These are phyloP conservation scores for Stegodyphus dumicola DNA, from an alignment of 1,140 invertebrate species.

Conservation along the genomic window DNA sequence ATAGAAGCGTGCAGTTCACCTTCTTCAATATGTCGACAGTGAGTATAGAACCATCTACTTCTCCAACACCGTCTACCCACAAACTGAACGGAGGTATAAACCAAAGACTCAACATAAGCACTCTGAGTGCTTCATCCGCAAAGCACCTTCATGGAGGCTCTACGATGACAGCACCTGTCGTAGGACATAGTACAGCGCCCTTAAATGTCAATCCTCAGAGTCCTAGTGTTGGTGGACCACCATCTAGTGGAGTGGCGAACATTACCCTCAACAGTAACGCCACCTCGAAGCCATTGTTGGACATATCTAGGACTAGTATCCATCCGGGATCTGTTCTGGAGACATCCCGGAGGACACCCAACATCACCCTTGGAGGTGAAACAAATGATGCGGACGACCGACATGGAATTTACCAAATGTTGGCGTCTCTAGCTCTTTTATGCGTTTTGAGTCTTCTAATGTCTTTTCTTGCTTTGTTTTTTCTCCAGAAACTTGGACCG, in stretches of 20 bases:
- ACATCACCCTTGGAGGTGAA: conserved; percentile 23
- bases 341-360: conserved; percentile 10
- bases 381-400: background rate
- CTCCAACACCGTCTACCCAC: conserved; percentile 45
- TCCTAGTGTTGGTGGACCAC: conserved; percentile 1
- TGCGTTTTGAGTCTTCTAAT: conserved; percentile 85
- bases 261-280: conserved; percentile 56
- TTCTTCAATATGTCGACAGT: conserved; percentile 45
- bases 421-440: conserved; percentile 86
- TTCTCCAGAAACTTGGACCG: conserved; percentile 85
- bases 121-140: conserved; percentile 72
- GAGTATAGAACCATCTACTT: conserved; percentile 47
- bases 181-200: conserved; percentile 26
- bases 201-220: conserved; percentile 5
- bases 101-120: conserved; percentile 75
- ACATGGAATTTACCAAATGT: conserved; percentile 71
- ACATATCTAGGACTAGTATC: conserved; percentile 51
- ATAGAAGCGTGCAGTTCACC: too few species aligned
- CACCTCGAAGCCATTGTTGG: conserved; percentile 50
- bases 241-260: conserved; percentile 44
- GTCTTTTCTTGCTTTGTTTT: conserved; percentile 84
- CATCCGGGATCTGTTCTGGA: conserved; percentile 43
- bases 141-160: conserved; percentile 77
- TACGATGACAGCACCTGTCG: conserved; percentile 69
- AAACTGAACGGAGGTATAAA: conserved; percentile 58